Evolutionary conservation across 2,113 vertebrate genomes (phyloP).

Genomic region (Pica pica): DNA sequence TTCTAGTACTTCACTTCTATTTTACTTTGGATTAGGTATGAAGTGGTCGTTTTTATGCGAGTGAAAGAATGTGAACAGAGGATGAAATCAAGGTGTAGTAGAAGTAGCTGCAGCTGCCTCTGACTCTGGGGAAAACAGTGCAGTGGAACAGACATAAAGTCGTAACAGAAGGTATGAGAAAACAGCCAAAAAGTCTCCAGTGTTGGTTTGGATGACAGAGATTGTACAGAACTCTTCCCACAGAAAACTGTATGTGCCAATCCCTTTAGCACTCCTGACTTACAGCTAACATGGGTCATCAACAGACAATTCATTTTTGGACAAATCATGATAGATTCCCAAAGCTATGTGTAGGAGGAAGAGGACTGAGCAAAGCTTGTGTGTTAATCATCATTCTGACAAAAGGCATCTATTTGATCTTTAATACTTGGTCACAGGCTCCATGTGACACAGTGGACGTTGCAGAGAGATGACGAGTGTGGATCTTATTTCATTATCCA

Average conservation of each 20-base stretch:
- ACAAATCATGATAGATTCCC: conserved; percentile 8
- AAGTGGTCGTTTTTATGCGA: neutral
- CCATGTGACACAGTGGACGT: conserved; percentile 28
- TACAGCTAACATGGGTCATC: conserved; percentile 24
- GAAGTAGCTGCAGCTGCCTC: neutral
- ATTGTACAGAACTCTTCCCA: neutral
- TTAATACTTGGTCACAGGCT: conserved; percentile 1
- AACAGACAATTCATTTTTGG: conserved; percentile 35
- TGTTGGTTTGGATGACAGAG: neutral
- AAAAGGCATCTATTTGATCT: conserved; percentile 18
- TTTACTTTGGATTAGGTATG: neutral
- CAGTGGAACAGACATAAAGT: neutral
- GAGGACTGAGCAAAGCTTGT: neutral
- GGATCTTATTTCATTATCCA: conserved; percentile 37
- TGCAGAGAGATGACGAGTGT: conserved; percentile 25
- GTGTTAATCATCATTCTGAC: conserved; percentile 42
- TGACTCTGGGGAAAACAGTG: neutral
- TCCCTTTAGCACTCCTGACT: neutral
- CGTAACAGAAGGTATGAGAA: neutral
- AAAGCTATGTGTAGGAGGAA: conserved; percentile 18
- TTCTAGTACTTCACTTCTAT: neutral
- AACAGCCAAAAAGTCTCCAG: conserved; percentile 7
- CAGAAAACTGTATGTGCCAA: neutral
- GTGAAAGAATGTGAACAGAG: neutral
- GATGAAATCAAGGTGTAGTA: neutral